Conservation (phyloP, 2,888 invertebrate species). For the Sisyra terminalis region DNA sequence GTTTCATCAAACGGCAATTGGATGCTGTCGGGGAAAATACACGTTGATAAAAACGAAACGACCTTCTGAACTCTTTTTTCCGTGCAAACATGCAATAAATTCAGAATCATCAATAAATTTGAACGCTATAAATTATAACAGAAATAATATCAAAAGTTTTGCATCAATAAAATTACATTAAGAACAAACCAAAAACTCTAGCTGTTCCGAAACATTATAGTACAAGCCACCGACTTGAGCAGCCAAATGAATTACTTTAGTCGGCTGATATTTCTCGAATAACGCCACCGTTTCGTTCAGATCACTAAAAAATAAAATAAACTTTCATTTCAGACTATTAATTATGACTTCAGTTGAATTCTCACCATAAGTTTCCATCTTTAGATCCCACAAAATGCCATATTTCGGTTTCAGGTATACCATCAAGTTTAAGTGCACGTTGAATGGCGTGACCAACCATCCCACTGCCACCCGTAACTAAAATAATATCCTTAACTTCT, state of each 20-base stretch:
- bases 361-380: slow-evolving; percentile 81
- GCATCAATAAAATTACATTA: too few species aligned
- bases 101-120: slow-evolving; percentile 90
- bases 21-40: slow-evolving; percentile 97
- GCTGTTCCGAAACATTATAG: slow-evolving; percentile 87
- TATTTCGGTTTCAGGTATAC: slow-evolving; percentile 39
- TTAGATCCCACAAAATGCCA: slow-evolving; percentile 89
- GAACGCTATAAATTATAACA: slow-evolving; percentile 39
- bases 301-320: slow-evolving; percentile 44
- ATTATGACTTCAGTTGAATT: too few species aligned
- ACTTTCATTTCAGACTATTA: too few species aligned
- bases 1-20: slow-evolving; percentile 95
- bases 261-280: slow-evolving; percentile 72
- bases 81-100: slow-evolving; percentile 68
- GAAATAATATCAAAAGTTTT: slow-evolving; percentile 10
- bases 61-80: slow-evolving; percentile 74
- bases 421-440: slow-evolving; percentile 42
- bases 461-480: slow-evolving; percentile 97
- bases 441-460: slow-evolving; percentile 84
- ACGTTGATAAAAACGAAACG: slow-evolving; percentile 96
- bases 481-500: slow-evolving; percentile 31
- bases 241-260: slow-evolving; percentile 93
- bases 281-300: slow-evolving; percentile 52
- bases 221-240: slow-evolving; percentile 98
- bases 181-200: slow-evolving; percentile 79